A percentile compares a stretch with the other conserved stretches of the same genome.
phyloP scores from a whole-genome alignment of 2,113 vertebrate species.

The Myotis lucifugus region DNA sequence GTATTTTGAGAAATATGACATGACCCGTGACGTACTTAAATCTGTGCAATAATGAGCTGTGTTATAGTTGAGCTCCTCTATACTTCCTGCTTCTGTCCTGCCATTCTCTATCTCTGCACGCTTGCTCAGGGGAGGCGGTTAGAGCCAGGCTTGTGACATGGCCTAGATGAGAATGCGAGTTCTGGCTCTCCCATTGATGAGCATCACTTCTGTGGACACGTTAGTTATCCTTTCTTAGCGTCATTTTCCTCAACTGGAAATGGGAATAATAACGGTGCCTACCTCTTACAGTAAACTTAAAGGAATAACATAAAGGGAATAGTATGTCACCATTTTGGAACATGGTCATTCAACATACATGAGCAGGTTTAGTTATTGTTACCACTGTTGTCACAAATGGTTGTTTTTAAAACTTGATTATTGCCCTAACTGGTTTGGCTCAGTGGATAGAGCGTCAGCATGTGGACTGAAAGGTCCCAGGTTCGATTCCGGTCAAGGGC shows the following conservation, averaged over 20 bases:
- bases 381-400: background rate
- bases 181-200: background rate
- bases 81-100: background rate
- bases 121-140: background rate
- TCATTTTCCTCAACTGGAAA: background rate
- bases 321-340: background rate
- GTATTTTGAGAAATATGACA: background rate
- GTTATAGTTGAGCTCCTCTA: rapidly evolving
- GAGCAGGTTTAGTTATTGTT: background rate
- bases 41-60: background rate
- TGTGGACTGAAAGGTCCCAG: too few relatives aligned
- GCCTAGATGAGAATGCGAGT: too few relatives aligned
- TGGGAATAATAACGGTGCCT: background rate
- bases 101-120: rapidly evolving
- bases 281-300: background rate
- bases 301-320: background rate
- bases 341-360: background rate
- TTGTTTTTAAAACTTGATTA: background rate
- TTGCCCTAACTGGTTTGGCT: too few relatives aligned
- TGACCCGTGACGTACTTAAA: background rate
- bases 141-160: background rate
- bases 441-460: too few relatives aligned
- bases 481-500: too few relatives aligned
- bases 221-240: background rate
- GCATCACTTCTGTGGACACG: background rate